Evolutionary conservation across 2,113 vertebrate genomes (phyloP).

Genomic region (Fregetta grallaria): DNA sequence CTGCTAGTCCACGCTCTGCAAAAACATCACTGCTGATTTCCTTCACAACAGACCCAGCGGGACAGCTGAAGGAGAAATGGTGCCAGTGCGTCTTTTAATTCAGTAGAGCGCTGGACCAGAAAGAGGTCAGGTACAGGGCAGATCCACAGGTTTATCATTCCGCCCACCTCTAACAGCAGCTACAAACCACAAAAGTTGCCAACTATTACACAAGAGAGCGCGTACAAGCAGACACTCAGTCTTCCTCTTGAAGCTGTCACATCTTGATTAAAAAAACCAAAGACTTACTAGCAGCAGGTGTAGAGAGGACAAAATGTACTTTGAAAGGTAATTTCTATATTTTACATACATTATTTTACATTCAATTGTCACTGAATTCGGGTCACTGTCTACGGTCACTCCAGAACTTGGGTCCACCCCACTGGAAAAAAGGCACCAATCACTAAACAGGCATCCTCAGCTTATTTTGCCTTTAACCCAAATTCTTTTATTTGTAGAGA

Average conservation of each 20-base stretch:
- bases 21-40: not conserved
- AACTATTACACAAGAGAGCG: rapidly evolving
- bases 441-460: not conserved
- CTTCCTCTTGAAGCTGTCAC: not conserved
- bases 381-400: not conserved
- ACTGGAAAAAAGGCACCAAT: not conserved
- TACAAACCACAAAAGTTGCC: not conserved
- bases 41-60: not conserved
- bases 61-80: not conserved
- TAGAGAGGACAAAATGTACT: not conserved
- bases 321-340: not conserved
- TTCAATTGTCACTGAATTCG: not conserved
- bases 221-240: no score
- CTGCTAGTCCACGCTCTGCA: not conserved
- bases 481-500: not conserved
- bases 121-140: not conserved
- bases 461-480: not conserved
- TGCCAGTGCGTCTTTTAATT: not conserved
- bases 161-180: not conserved
- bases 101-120: not conserved
- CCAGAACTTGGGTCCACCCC: not conserved
- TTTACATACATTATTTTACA: not conserved
- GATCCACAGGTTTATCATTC: not conserved
- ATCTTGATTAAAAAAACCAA: not conserved
- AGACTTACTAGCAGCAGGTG: not conserved